Base-by-base conservation (phyloP, 2,113 vertebrate species). In the Platichthys stellatus region DNA sequence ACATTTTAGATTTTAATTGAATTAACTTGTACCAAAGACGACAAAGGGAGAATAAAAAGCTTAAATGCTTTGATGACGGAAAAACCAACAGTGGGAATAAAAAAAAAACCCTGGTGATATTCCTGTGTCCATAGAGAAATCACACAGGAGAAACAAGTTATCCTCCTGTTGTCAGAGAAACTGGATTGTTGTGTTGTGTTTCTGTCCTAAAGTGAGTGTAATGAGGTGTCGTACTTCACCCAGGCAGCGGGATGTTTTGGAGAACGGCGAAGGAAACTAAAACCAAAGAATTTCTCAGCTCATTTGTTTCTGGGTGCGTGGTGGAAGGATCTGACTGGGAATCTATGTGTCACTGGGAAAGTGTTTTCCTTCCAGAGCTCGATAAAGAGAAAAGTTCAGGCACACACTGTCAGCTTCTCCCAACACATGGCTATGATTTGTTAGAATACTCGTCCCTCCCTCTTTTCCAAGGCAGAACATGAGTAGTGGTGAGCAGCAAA, bases 371-470 rank as follows among this genome's bases (percentile, higher is more conserved):
- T 83, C 64, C 85, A 88, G 60, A 23, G 15, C 45, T 82, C 23
- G 17, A 11, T 38, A 56, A 56, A 45, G 40, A 26, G 43, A 49
- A 65, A 74, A 73, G 71, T 73, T 78, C 45, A 77, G 72, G 65
- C 80, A 83, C 77, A 81, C 47, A 20, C 40, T 71, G 80, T 63
- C 71, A 68, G 82, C 77, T 86, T 85, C 78, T 72, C 72, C 78
- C 56, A 38, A 83, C 90, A 91, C 90, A 90, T 90, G 90, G 76
- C 71, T 77, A 28, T 82, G 71, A 90, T 93, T 92, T 88, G 80
- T 64, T 43, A 51, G 28, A 83, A 72, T 66, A 69, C 47, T 66
- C 56, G 6, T 35, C 54, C 76, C 71, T 62, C 77, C 77, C 76
- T 67, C 31, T 67, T 63, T 76, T 77, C 82, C 72, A 5, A 67